phyloP scores from a whole-genome alignment of 2,797 vertebrate genomes.

The Sebastolobus altivelis region DNA sequence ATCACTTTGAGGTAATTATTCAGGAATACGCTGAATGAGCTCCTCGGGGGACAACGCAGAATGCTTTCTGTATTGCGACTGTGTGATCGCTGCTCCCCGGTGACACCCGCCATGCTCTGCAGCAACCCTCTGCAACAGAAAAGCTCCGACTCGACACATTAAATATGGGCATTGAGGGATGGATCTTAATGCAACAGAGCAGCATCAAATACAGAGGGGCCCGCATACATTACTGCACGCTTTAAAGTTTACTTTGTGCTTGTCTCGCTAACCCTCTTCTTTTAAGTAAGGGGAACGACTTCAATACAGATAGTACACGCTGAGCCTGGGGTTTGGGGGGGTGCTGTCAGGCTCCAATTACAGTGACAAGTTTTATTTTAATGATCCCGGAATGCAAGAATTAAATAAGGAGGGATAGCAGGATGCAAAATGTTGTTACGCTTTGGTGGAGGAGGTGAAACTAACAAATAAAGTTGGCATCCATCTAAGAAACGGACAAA shows the following conservation, averaged over 20 bases:
- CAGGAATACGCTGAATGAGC: constrained; percentile 78
- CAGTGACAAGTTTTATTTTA: constrained; percentile 55
- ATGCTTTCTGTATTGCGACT: constrained; percentile 71
- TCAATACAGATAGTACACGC: constrained; percentile 17
- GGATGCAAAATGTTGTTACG: constrained; percentile 26
- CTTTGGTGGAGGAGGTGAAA: constrained; percentile 19
- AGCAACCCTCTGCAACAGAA: constrained; percentile 56
- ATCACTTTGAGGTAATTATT: constrained; percentile 83
- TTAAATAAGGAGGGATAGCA: constrained; percentile 36
- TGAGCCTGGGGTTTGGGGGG: constrained; percentile 22
- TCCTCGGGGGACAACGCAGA: constrained; percentile 58
- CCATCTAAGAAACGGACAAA: constrained; percentile 7
- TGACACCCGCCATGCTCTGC: constrained; percentile 55
- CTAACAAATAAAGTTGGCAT: constrained; percentile 36
- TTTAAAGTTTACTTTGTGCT: constrained; percentile 66
- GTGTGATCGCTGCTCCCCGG: constrained; percentile 74
- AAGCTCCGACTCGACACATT: constrained; percentile 65
- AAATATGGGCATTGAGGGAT: constrained; percentile 66
- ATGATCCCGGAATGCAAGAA: constrained; percentile 34
- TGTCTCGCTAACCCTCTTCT: constrained; percentile 36
- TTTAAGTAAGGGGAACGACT: constrained; percentile 47
- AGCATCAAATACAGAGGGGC: constrained; percentile 57
- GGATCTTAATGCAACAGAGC: constrained; percentile 62
- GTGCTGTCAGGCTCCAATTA: constrained; percentile 54
- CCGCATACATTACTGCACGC: constrained; percentile 56